Percentiles rank a stretch among this genome's conserved stretches.
These are phyloP conservation scores for Bucorvus abyssinicus DNA, from an alignment of 2,797 vertebrate genomes.

Conservation along the genomic window DNA sequence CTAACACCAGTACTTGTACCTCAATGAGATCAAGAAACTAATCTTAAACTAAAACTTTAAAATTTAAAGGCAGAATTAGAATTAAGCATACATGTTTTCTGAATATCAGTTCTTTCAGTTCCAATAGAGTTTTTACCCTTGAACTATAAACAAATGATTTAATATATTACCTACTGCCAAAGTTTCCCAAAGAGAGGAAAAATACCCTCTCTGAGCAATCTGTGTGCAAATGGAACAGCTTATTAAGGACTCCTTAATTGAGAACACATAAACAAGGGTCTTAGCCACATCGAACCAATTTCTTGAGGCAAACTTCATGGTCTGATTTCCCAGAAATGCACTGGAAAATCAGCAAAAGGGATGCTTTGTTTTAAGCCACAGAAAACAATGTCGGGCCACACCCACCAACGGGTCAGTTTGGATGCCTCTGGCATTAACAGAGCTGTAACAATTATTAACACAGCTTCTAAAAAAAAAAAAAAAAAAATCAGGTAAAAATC, in stretches of 20 bases:
- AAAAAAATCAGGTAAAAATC: neutral
- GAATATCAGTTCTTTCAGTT: slow-evolving; percentile 18
- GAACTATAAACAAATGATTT: slow-evolving; percentile 34
- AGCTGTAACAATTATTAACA: neutral
- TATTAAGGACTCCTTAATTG: slow-evolving; percentile 70
- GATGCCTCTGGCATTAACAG: neutral
- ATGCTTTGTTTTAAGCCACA: slow-evolving; percentile 66
- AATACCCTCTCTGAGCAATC: slow-evolving; percentile 64
- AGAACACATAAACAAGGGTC: slow-evolving; percentile 67
- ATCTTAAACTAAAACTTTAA: slow-evolving; percentile 24
- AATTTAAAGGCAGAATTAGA: neutral
- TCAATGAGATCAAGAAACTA: neutral
- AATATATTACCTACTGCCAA: slow-evolving; percentile 55
- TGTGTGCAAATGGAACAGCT: slow-evolving; percentile 64
- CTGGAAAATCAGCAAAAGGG: slow-evolving; percentile 67
- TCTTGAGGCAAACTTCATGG: slow-evolving; percentile 68
- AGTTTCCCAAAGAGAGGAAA: slow-evolving; percentile 44
- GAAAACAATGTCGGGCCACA: slow-evolving; percentile 48
- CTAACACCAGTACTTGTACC: neutral
- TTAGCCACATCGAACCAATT: slow-evolving; percentile 59
- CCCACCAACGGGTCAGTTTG: slow-evolving; percentile 2
- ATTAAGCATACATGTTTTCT: neutral
- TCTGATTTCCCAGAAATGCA: slow-evolving; percentile 70
- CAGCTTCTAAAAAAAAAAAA: neutral
- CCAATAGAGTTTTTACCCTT: neutral